Conservation (phyloP, 2,113 vertebrate species). For the Myrmecobius fasciatus region DNA sequence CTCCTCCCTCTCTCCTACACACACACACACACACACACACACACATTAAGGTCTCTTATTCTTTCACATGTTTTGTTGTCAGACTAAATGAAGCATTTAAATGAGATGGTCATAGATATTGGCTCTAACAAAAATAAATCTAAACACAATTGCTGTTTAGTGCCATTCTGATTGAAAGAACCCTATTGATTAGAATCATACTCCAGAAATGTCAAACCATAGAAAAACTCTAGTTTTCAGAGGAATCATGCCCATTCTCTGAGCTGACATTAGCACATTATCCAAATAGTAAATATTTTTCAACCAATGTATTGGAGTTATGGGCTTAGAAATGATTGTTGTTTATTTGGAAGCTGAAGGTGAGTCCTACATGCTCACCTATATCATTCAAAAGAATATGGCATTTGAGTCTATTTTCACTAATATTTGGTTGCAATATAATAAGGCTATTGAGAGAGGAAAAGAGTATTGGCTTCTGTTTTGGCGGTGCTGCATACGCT, state of each 20-base stretch:
- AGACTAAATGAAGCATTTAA: conserved; percentile 75
- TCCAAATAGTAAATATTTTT: not conserved
- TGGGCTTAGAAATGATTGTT: not conserved
- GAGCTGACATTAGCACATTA: conserved; percentile 19
- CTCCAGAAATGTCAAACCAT: conserved; percentile 51
- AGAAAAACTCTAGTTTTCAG: conserved; percentile 45
- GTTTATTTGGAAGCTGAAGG: conserved; percentile 33
- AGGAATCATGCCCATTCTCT: conserved; percentile 22
- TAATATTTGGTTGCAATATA: not conserved
- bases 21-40: too few relatives aligned
- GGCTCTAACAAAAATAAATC: conserved; percentile 54
- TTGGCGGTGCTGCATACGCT: not conserved
- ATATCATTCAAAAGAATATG: conserved; percentile 47
- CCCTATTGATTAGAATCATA: conserved; percentile 41
- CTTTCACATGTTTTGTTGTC: conserved; percentile 65
- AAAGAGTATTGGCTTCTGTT: not conserved
- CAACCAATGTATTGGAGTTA: conserved; percentile 1
- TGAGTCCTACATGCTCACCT: not conserved
- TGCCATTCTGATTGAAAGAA: conserved; percentile 51
- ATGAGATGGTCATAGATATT: conserved; percentile 68
- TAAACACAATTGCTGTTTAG: conserved; percentile 58
- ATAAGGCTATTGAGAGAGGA: conserved; percentile 39
- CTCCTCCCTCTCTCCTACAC: too few relatives aligned
- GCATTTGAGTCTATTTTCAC: conserved; percentile 28
- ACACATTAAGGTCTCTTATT: conserved; percentile 62